These are phyloP conservation scores for Apotomis capreana DNA, from an alignment of 2,888 invertebrate species.

Conservation along the genomic window DNA sequence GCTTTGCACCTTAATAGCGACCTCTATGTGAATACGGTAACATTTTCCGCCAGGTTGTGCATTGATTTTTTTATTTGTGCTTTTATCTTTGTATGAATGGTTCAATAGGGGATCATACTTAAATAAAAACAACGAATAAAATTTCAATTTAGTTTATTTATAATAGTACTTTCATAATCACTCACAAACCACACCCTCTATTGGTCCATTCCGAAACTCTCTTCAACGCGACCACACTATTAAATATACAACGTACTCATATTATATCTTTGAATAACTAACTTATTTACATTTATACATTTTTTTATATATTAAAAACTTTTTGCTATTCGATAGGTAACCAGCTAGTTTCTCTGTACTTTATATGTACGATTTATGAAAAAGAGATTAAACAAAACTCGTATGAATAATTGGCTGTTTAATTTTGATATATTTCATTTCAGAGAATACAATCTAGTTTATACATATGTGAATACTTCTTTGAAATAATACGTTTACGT, in stretches of 20 bases:
- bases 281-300: constrained; percentile 47
- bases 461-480: too few species aligned
- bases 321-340: constrained; percentile 48
- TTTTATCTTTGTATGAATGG: too few species aligned
- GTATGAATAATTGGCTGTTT: background rate
- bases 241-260: constrained; percentile 46
- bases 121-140: constrained; percentile 52
- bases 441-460: too few species aligned
- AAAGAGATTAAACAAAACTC: background rate
- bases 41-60: too few species aligned
- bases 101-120: background rate
- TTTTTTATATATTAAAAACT: constrained; percentile 43
- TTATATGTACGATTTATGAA: background rate
- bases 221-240: constrained; percentile 45
- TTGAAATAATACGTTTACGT: too few species aligned
- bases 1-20: too few species aligned
- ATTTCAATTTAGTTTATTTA: constrained; percentile 64
- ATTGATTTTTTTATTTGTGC: too few species aligned
- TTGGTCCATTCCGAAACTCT: constrained; percentile 66
- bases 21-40: too few species aligned
- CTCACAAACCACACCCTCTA: constrained; percentile 56
- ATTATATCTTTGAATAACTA: constrained; percentile 39
- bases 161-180: constrained; percentile 47
- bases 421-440: constrained; percentile 1
- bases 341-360: constrained; percentile 46